These are phyloP conservation scores for Mycteria americana DNA, from an alignment of 2,797 vertebrate species.

Conservation along the genomic window DNA sequence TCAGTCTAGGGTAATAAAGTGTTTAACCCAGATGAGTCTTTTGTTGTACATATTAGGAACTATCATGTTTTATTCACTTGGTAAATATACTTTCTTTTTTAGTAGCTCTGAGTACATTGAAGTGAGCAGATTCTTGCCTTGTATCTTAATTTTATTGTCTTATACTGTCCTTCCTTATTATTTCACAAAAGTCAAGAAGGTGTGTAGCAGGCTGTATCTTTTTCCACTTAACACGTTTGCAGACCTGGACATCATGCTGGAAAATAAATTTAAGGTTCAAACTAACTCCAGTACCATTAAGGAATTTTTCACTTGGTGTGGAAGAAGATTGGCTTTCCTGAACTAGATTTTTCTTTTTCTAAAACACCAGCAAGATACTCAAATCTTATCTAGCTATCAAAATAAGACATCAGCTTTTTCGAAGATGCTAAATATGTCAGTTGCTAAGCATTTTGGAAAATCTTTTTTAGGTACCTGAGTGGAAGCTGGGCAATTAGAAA, in stretches of 20 bases:
- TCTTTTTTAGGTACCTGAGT: neutral
- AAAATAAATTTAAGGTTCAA: neutral
- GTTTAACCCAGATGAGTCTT: neutral
- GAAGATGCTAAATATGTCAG: neutral
- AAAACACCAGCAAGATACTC: neutral
- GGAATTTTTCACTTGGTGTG: neutral
- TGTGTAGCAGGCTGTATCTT: neutral
- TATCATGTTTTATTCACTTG: neutral
- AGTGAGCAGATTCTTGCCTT: neutral
- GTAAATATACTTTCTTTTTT: neutral
- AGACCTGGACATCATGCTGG: neutral
- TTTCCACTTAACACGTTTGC: neutral
- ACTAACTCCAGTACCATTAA: neutral
- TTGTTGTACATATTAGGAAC: neutral
- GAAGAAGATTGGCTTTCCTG: neutral
- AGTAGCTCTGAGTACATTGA: neutral
- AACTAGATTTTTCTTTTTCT: neutral
- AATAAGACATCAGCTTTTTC: neutral
- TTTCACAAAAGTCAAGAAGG: neutral
- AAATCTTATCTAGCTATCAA: neutral
- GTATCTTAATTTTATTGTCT: neutral
- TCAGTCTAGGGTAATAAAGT: neutral
- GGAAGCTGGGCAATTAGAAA: neutral
- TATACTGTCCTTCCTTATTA: neutral
- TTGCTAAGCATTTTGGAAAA: conserved; percentile 2